Evolutionary conservation across 2,888 invertebrate genomes (phyloP), one percentile per base, ranked within the genome.

Genomic region (Acleris sparsana): DNA sequence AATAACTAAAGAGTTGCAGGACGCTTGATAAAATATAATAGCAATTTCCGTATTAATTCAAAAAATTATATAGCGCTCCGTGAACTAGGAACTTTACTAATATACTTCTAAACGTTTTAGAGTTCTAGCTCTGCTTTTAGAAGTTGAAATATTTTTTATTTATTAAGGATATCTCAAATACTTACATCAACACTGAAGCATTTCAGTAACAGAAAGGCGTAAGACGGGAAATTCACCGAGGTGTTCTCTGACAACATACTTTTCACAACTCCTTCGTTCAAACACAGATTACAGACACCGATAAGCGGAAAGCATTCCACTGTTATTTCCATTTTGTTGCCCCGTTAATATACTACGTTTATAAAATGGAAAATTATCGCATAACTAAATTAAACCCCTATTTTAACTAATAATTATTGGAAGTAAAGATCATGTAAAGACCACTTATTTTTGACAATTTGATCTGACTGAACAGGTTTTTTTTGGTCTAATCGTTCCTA

Each of bases 151-250:
- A 4, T 43, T 5, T 1, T 44, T 44, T 46, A 5, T 16, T 17
- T n/a, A 46, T n/a, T 20, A 16, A 25, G 20, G 20, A 22, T 13
- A 53, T 46, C 5, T 46, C 13, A 43, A 7, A 18, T 75, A 91
- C 92, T 90, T 74, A 92, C 92, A 72, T 92, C 87, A 52, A 92
- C 86, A 48, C 82, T 78, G 64, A 88, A 92, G 75, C 92, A 90
- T 77, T 85, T 86, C 13, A 83, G 62, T 63, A 92, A 70, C 84
- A 90, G 88, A 69, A 89, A 86, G 0, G 83, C 73, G 67, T 87
- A 91, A 5, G 83, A 76, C 74, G 86, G 87, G 0, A 73, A 68
- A 39, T 69, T 77, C 46, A 82, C 85, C 7, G 56, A 63, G 17
- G 17, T 29, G 70, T 80, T 78, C 70, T 79, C 77, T 16, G 84